Conservation (phyloP, 1,140 invertebrate genomes). For the Drosophila teissieri region DNA sequence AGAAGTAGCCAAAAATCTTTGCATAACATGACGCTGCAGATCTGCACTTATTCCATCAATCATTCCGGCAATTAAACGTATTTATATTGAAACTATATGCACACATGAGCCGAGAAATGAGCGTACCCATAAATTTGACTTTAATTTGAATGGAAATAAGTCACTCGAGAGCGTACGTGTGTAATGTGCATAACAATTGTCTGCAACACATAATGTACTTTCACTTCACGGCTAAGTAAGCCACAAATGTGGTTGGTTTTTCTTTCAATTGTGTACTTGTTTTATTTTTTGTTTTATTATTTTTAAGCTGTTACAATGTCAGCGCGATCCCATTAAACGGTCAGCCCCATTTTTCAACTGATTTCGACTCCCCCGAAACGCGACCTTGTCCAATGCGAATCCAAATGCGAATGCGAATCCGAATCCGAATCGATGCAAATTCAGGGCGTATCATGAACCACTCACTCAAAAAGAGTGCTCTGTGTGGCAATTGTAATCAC, state of each 20-base stretch:
- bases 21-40: conserved; percentile 76
- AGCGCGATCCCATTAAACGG: conserved; percentile 63
- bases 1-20: conserved; percentile 56
- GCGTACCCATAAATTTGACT: conserved; percentile 62
- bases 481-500: conserved; percentile 60
- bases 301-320: conserved; percentile 9
- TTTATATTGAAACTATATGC: conserved; percentile 74
- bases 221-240: conserved; percentile 75
- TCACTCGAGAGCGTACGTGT: conserved; percentile 48
- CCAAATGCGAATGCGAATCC: conserved; percentile 1
- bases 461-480: neutral
- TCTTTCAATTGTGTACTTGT: conserved; percentile 9
- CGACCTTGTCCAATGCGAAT: conserved; percentile 57
- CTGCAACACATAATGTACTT: conserved; percentile 72
- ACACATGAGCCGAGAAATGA: conserved; percentile 48
- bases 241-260: conserved; percentile 40
- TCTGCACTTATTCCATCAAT: conserved; percentile 64
- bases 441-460: conserved; percentile 37
- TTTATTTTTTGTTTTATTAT: conserved; percentile 22
- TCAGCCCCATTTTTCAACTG: conserved; percentile 24
- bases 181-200: conserved; percentile 68
- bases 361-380: conserved; percentile 17
- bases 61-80: conserved; percentile 67
- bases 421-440: conserved; percentile 50
- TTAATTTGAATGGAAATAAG: conserved; percentile 75